These are phyloP conservation scores for Drosophila neoperkinsi DNA, from an alignment of 2,888 invertebrate species.

Conservation along the genomic window DNA sequence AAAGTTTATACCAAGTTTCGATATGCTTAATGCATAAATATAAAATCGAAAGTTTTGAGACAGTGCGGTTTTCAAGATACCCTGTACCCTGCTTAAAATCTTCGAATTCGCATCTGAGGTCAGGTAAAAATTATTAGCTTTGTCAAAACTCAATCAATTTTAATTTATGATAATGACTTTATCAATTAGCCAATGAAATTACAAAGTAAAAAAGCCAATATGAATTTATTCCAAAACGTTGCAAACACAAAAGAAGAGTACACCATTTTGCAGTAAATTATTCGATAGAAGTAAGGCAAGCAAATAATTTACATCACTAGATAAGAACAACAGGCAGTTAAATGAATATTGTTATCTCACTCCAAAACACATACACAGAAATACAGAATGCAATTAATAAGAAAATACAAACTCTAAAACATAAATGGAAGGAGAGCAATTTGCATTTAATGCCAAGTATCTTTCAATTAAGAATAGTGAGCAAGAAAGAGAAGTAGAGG, in stretches of 20 bases:
- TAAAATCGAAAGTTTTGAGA: not conserved
- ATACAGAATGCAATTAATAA: slow-evolving; percentile 19
- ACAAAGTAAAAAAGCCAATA: not conserved
- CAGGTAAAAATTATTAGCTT: not conserved
- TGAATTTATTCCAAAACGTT: not conserved
- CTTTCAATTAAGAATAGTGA: not conserved
- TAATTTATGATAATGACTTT: not conserved
- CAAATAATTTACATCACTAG: slow-evolving; percentile 19
- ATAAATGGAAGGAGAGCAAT: slow-evolving; percentile 16
- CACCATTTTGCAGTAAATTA: not conserved
- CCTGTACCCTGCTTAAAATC: too few species aligned
- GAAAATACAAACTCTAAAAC: not conserved
- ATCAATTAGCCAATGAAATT: slow-evolving; percentile 4
- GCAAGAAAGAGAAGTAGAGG: not conserved
- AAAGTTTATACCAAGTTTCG: not conserved
- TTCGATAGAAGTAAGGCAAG: slow-evolving; percentile 2
- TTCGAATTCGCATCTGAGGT: too few species aligned
- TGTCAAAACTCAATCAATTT: not conserved
- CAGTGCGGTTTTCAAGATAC: not conserved
- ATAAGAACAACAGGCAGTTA: slow-evolving; percentile 1
- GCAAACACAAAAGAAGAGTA: not conserved
- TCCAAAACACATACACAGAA: not conserved
- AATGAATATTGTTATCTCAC: slow-evolving; percentile 9
- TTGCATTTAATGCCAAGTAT: slow-evolving; percentile 23
- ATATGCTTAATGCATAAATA: not conserved